Percentiles rank a stretch among this genome's conserved stretches.
These are phyloP conservation scores for Cotesia chilonis DNA, from an alignment of 1,140 invertebrate species.

Conservation along the genomic window DNA sequence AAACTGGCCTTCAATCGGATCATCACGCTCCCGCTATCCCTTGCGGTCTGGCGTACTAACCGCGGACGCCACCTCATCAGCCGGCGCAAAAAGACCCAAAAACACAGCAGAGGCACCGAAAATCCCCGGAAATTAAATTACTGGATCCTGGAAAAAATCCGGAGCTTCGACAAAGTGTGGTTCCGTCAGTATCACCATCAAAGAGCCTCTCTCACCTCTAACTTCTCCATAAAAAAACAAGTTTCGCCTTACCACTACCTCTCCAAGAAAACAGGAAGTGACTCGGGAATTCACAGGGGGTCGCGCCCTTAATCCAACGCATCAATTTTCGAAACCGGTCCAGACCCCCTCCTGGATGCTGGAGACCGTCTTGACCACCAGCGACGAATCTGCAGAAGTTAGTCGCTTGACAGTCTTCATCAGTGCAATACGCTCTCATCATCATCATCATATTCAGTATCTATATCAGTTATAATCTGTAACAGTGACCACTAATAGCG, in stretches of 20 bases:
- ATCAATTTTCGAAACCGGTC: too few relatives aligned
- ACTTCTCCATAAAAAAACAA: too few relatives aligned
- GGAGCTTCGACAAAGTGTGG: background rate
- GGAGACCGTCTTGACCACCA: too few relatives aligned
- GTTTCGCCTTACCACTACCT: too few relatives aligned
- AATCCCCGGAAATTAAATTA: conserved; percentile 5
- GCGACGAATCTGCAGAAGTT: too few relatives aligned
- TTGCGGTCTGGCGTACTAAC: conserved; percentile 22
- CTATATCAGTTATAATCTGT: background rate
- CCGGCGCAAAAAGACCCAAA: background rate
- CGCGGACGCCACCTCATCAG: conserved; percentile 5
- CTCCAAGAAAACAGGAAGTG: conserved; percentile 4
- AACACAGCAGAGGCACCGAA: background rate
- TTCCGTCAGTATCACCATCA: background rate
- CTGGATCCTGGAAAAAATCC: background rate
- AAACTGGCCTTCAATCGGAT: conserved; percentile 30
- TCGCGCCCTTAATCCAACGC: background rate
- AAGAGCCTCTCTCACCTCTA: conserved; percentile 8
- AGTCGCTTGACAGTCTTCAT: too few relatives aligned
- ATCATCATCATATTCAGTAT: too few relatives aligned
- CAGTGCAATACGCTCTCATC: too few relatives aligned
- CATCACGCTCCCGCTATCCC: conserved; percentile 31
- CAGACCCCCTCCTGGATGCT: too few relatives aligned
- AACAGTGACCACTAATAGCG: background rate
- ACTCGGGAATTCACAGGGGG: background rate